Evolutionary conservation across 2,113 vertebrate species (phyloP), one percentile per base, ranked within the genome.

Genomic region (Prunella himalayana): DNA sequence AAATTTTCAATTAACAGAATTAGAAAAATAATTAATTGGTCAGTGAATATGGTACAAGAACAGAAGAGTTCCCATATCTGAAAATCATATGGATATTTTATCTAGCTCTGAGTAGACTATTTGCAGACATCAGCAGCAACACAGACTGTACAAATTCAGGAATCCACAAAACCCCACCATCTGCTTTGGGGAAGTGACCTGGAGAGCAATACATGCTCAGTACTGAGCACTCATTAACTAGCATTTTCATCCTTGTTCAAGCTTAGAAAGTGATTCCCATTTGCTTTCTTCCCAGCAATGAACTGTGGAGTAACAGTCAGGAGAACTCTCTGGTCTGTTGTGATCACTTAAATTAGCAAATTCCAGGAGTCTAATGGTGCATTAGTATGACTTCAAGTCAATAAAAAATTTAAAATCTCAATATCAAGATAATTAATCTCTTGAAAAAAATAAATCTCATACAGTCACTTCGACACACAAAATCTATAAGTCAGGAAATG

Each of bases 101-200:
- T 27, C 12, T 68, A n/a, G 3, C 4, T 71, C 76, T 79, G 33
- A 42, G 24, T 44, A 41, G n/a, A 60, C 25, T 82, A 31, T 54
- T 85, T 59, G 27, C 22, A 69, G 30, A 76, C 8, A 64, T 24
- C 44, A 80, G 3, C 10, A 71, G 12, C 31, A 81, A 25, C 49
- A 84, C 9, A 64, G 20, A 15, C 9, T 47, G 6, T 7, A 28
- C 27, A 82, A 66, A 64, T 28, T 79, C 33, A 63, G 23, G 16
- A 70, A 66, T n/a, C 14, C 15, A 47, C 11, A 61, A 82, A 64
- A 30, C 6, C 8, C 11, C 0, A 0, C 15, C 6, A 18, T 54
- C 25, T 59, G 6, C 30, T 85, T 71, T 76, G 53, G 10, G 76
- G 53, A 68, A 51, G 13, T 37, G 22, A 68, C 22, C 30, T 19